Base-by-base conservation (phyloP, 2,888 invertebrate species). In the Phragmatobia fuliginosa region DNA sequence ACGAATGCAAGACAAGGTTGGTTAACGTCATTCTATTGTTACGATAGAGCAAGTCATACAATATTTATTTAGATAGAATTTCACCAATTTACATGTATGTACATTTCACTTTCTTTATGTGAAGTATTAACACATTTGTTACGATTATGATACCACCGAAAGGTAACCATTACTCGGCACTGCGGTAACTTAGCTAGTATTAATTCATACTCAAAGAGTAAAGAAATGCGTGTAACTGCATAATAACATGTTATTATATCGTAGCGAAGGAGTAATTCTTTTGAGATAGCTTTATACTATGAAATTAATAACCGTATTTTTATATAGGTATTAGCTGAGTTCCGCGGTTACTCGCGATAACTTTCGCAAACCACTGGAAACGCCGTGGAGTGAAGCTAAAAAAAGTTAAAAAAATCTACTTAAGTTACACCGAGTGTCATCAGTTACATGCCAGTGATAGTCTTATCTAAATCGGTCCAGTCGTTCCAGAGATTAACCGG, bases 41-140 rank as follows among this genome's bases (percentile, higher is more conserved):
- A 72, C 63, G 69, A 76, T 68, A 70, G 75, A 70, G 74, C 75
- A 74, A 81, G 74, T 82, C 81, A 82, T 81, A 76, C 72, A 78
- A 76, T 79, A 75, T 80, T 80, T 81, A 62, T 71, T 74, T 72
- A 71, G 70, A 74, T 74, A 72, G 63, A 82, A 86, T 87, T 88
- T 87, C 86, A 85, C 85, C 84, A 80, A 88, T 85, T 83, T 85
- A 82, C 83, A 86, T 87, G 81, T 75, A 86, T 87, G 81, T 75
- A 74, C 74, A 76, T 87, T 88, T 88, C 87, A 87, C 88, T 88
- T 88, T 88, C 86, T 79, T 85, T 74, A 65, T 72, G 77, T 78
- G 71, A 70, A 65, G 74, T 83, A 83, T 87, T 86, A 86, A 82
- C 84, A 79, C 83, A 81, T 77, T 80, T 85, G 76, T 76, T 76